Conservation (phyloP, 2,797 vertebrate species). For the Telmatherina bonti region DNA sequence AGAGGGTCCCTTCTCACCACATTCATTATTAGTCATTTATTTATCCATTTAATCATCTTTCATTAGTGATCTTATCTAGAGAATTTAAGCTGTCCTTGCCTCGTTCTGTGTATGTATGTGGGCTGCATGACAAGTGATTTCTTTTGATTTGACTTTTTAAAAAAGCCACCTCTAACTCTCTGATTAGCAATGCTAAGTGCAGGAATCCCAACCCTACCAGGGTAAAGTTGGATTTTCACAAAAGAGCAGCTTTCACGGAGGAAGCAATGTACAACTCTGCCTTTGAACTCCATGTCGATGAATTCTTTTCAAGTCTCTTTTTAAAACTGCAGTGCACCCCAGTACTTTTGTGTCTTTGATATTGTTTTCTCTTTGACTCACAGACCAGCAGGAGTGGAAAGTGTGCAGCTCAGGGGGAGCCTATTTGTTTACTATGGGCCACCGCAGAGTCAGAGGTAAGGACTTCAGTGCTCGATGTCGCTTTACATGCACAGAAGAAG, state of each 20-base stretch:
- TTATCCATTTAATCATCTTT: slow-evolving; percentile 11
- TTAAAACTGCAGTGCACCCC: slow-evolving; percentile 10
- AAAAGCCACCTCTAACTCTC: neutral
- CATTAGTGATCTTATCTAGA: slow-evolving; percentile 10
- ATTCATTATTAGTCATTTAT: no score
- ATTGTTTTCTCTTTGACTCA: slow-evolving; percentile 40
- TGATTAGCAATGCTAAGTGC: slow-evolving; percentile 42
- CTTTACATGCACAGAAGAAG: slow-evolving; percentile 4
- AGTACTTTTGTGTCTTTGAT: slow-evolving; percentile 48
- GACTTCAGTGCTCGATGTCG: slow-evolving; percentile 2
- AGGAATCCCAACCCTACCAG: slow-evolving; percentile 22
- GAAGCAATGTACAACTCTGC: slow-evolving; percentile 17
- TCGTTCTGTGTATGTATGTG: slow-evolving; percentile 7
- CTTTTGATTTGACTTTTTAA: slow-evolving; percentile 38
- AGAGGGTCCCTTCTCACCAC: no score
- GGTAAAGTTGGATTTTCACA: slow-evolving; percentile 33
- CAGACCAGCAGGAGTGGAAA: slow-evolving; percentile 42
- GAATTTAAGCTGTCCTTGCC: neutral
- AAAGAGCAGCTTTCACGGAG: slow-evolving; percentile 19
- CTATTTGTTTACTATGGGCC: slow-evolving; percentile 33
- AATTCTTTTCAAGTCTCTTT: slow-evolving; percentile 57
- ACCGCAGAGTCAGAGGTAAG: neutral
- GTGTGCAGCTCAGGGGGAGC: slow-evolving; percentile 26
- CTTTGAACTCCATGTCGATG: slow-evolving; percentile 60
- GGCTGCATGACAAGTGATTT: slow-evolving; percentile 8